These are phyloP conservation scores for Microchirus variegatus DNA, from an alignment of 2,797 vertebrate genomes.

Conservation along the genomic window DNA sequence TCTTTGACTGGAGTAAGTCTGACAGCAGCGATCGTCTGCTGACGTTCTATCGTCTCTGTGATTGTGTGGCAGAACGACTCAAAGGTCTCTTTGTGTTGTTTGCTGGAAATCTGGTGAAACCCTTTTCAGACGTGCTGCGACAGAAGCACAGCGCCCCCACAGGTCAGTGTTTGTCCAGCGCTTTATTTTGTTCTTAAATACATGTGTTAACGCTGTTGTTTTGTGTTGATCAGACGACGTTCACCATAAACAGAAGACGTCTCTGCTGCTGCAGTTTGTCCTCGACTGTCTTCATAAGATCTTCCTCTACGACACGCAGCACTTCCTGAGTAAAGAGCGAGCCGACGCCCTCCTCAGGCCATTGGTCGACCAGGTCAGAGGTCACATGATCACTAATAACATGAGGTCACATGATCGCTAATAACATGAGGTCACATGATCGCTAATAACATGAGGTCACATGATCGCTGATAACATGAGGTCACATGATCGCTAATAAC, in stretches of 20 bases:
- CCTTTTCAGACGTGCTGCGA: conserved; percentile 86
- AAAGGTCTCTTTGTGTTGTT: conserved; percentile 95
- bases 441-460: no score
- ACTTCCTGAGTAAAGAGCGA: conserved; percentile 90
- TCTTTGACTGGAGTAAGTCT: conserved; percentile 93
- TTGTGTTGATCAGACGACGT: no score
- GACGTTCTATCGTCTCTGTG: conserved; percentile 89
- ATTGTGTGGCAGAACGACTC: conserved; percentile 87
- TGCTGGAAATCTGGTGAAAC: conserved; percentile 92
- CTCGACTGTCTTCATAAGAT: conserved; percentile 91
- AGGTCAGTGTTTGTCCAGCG: no score
- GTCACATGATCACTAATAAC: no score
- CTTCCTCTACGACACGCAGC: conserved; percentile 92
- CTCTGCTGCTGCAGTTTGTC: conserved; percentile 82
- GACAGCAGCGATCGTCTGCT: conserved; percentile 84
- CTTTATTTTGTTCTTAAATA: no score
- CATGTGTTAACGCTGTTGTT: no score
- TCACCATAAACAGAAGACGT: conserved; percentile 84
- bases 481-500: no score
- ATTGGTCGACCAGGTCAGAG: conserved; percentile 91
- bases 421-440: no score
- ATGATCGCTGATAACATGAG: no score
- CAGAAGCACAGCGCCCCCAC: conserved; percentile 82
- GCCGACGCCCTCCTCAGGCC: conserved; percentile 88
- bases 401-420: no score